A percentile compares a stretch with the other conserved stretches of the same genome.
phyloP scores from a whole-genome alignment of 2,113 vertebrate species.

The Bufo bufo region DNA sequence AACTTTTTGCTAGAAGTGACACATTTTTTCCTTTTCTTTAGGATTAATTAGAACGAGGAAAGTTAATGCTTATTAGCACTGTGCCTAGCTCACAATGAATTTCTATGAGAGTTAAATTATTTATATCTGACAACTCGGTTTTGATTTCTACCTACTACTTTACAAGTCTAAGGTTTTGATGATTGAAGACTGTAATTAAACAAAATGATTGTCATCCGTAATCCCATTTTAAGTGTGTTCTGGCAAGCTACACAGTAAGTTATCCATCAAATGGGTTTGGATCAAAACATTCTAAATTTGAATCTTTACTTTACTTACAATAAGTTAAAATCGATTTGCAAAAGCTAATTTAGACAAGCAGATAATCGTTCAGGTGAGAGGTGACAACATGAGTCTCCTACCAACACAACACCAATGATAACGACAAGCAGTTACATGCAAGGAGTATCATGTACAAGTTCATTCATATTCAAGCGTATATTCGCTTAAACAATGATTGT shows the following conservation, averaged over 20 bases:
- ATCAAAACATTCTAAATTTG: background rate
- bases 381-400: too few species aligned
- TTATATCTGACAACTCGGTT: background rate
- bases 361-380: too few species aligned
- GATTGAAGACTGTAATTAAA: conserved; percentile 12
- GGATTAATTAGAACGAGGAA: background rate
- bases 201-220: background rate
- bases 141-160: conserved; percentile 1
- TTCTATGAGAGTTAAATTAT: background rate
- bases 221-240: conserved; percentile 1
- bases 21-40: background rate
- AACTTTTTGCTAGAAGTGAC: background rate
- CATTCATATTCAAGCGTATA: too few species aligned
- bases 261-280: background rate
- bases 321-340: background rate
- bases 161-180: background rate
- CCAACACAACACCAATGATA: too few species aligned
- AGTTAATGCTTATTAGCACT: background rate
- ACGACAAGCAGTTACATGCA: too few species aligned
- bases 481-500: too few species aligned
- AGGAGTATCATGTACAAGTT: too few species aligned
- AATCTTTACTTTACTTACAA: background rate
- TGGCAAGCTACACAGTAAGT: background rate
- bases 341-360: background rate
- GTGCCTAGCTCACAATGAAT: background rate